phyloP scores from a whole-genome alignment of 2,113 vertebrate species.

The Ameiurus melas region DNA sequence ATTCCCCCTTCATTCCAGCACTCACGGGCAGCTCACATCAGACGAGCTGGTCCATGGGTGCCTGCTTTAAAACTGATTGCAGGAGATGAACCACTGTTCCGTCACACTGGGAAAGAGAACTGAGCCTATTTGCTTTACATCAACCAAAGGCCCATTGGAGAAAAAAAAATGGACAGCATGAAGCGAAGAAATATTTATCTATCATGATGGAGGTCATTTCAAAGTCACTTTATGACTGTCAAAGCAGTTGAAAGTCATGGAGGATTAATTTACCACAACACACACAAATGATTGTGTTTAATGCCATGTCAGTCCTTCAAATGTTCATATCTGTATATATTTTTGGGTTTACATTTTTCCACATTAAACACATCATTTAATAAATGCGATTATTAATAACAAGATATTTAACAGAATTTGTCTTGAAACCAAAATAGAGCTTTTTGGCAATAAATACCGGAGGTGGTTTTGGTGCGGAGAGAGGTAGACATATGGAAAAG shows the following conservation, averaged over 20 bases:
- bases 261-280: not conserved
- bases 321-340: not conserved
- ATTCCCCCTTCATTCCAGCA: not conserved
- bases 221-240: not conserved
- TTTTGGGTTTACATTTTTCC: not conserved
- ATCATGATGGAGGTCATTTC: conserved; percentile 18
- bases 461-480: too few relatives aligned
- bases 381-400: not conserved
- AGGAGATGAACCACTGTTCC: conserved; percentile 15
- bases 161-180: not conserved
- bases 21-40: not conserved
- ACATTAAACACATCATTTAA: not conserved
- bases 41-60: not conserved
- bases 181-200: not conserved
- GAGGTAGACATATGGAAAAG: too few relatives aligned
- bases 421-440: too few relatives aligned
- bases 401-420: not conserved
- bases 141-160: not conserved
- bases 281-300: not conserved
- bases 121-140: not conserved
- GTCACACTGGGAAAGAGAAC: not conserved
- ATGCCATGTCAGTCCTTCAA: not conserved
- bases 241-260: not conserved
- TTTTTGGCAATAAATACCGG: too few relatives aligned
- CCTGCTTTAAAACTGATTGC: conserved; percentile 29